phyloP scores from a whole-genome alignment of 2,113 vertebrate genomes.

The Strix uralensis region DNA sequence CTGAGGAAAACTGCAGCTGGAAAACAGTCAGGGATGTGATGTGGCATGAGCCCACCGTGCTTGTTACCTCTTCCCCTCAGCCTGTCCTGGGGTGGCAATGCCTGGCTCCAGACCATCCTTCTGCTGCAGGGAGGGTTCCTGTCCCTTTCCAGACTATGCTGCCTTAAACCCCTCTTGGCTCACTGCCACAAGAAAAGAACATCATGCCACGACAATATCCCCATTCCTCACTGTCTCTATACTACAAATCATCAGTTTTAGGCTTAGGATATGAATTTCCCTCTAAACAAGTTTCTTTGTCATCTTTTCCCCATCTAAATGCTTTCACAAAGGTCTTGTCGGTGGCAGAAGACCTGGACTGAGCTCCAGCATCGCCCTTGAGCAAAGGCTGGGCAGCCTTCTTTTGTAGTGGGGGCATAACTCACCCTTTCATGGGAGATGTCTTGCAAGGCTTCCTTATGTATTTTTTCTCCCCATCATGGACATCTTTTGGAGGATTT shows the following conservation, averaged over 20 bases:
- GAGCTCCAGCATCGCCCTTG: background rate
- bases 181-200: background rate
- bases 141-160: background rate
- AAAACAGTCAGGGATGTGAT: background rate
- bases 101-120: background rate
- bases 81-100: no score
- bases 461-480: rapidly evolving
- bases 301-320: background rate
- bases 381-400: background rate
- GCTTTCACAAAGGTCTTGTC: background rate
- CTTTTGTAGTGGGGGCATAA: background rate
- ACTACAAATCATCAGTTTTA: background rate
- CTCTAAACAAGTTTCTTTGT: background rate
- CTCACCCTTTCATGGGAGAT: background rate
- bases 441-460: background rate
- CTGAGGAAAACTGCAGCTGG: background rate
- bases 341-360: background rate
- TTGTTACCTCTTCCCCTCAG: background rate
- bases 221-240: background rate
- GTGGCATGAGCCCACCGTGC: background rate
- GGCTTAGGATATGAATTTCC: background rate
- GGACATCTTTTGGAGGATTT: background rate
- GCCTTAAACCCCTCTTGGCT: background rate
- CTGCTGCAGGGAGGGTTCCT: background rate
- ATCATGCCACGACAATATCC: background rate